These are phyloP conservation scores for Panzeria rudis DNA, from an alignment of 2,888 invertebrate species.

Conservation along the genomic window DNA sequence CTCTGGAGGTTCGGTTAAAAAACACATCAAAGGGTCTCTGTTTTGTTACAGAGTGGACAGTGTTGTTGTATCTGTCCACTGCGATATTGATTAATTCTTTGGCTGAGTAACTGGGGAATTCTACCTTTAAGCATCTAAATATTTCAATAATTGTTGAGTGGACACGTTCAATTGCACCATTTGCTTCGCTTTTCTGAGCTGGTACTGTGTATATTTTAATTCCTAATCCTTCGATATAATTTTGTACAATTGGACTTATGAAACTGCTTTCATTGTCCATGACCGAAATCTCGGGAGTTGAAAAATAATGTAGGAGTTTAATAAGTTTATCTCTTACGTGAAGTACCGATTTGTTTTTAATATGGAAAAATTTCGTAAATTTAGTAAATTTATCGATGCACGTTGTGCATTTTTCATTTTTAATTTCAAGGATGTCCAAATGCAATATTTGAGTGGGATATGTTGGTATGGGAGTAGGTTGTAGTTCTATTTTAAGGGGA, in stretches of 20 bases:
- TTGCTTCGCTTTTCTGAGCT: neutral
- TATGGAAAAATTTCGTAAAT: conserved; percentile 17
- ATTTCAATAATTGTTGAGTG: conserved; percentile 9
- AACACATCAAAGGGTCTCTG: conserved; percentile 9
- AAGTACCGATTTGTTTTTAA: conserved; percentile 21
- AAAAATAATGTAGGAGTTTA: conserved; percentile 10
- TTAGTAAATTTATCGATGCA: conserved; percentile 21
- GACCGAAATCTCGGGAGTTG: neutral
- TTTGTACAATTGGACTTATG: too few relatives aligned
- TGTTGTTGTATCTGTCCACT: neutral
- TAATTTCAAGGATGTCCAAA: conserved; percentile 5
- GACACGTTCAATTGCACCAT: too few relatives aligned
- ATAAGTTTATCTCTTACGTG: neutral
- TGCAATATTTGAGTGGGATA: neutral
- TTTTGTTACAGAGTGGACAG: conserved; percentile 20
- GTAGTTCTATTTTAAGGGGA: too few relatives aligned
- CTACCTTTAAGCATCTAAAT: neutral
- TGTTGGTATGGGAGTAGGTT: too few relatives aligned
- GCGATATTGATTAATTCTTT: too few relatives aligned
- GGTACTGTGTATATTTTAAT: too few relatives aligned
- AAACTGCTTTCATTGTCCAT: too few relatives aligned
- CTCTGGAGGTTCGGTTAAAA: conserved; percentile 18
- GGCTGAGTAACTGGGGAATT: neutral
- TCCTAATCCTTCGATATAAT: too few relatives aligned
- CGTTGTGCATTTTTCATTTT: neutral